These are phyloP conservation scores for Sylvicola cinctus DNA, from an alignment of 2,888 invertebrate genomes.

Conservation along the genomic window DNA sequence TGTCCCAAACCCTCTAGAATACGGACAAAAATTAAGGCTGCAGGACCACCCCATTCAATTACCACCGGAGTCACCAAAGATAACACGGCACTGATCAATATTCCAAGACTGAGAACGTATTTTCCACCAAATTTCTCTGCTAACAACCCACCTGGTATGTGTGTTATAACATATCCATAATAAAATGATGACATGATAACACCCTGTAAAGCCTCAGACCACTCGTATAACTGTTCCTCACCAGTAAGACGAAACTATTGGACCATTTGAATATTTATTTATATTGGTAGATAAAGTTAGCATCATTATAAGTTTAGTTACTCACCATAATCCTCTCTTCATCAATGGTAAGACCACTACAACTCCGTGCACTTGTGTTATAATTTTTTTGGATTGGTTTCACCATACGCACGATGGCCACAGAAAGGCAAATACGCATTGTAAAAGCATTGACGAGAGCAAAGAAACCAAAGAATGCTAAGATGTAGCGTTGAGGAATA, in stretches of 20 bases:
- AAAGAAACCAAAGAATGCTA: slow-evolving; percentile 49
- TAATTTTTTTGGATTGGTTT: no score
- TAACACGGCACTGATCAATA: slow-evolving; percentile 61
- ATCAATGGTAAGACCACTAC: no score
- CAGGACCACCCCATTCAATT: slow-evolving; percentile 36
- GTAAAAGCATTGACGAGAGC: slow-evolving; percentile 54
- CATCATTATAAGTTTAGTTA: no score
- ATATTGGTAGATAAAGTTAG: slow-evolving; percentile 6
- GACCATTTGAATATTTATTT: neutral
- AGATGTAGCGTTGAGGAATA: slow-evolving; percentile 46
- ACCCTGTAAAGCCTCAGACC: slow-evolving; percentile 52
- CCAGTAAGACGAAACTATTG: no score
- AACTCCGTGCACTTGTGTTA: no score
- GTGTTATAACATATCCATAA: slow-evolving; percentile 67
- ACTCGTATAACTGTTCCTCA: slow-evolving; percentile 22
- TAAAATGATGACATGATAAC: slow-evolving; percentile 64
- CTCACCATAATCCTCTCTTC: no score
- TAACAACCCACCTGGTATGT: slow-evolving; percentile 61
- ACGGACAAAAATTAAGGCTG: slow-evolving; percentile 48
- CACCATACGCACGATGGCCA: slow-evolving; percentile 53
- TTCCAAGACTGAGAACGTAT: slow-evolving; percentile 60
- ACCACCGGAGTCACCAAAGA: slow-evolving; percentile 61
- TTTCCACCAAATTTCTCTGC: slow-evolving; percentile 73
- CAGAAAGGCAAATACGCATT: slow-evolving; percentile 49
- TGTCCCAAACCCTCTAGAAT: slow-evolving; percentile 69